Conservation (phyloP, 2,113 vertebrate species). For the Murina feae region DNA sequence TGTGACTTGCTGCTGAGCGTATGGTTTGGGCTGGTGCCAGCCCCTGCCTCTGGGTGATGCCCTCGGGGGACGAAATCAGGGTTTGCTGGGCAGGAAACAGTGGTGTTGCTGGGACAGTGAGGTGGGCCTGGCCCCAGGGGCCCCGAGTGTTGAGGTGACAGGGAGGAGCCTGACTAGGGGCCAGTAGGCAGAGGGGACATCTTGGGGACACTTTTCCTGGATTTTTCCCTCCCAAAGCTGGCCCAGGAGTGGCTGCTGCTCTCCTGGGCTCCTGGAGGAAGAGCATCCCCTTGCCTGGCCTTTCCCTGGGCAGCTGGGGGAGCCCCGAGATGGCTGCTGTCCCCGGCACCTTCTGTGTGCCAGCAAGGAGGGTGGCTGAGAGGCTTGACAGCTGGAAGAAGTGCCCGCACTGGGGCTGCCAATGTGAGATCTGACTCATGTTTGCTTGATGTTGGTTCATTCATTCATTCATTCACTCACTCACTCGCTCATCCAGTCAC, state of each 20-base stretch:
- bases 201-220: not conserved
- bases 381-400: fast-evolving
- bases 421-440: fast-evolving
- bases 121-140: not conserved
- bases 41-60: not conserved
- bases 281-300: fast-evolving
- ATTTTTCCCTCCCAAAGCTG: not conserved
- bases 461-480: fast-evolving
- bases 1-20: not conserved
- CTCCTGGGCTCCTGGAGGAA: not conserved
- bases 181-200: not conserved
- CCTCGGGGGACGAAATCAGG: not conserved
- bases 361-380: fast-evolving
- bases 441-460: not conserved
- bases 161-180: not conserved
- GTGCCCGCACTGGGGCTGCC: not conserved
- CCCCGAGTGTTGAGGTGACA: not conserved
- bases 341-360: not conserved
- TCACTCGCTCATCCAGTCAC: fast-evolving
- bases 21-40: not conserved
- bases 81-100: not conserved
- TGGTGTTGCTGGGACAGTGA: not conserved
- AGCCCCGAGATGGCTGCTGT: not conserved
- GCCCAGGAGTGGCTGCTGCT: not conserved
- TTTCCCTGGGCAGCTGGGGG: not conserved